Percentiles rank a stretch among this genome's conserved stretches.
Conservation (phyloP, 2,797 vertebrate species). For the Discoglossus pictus region DNA sequence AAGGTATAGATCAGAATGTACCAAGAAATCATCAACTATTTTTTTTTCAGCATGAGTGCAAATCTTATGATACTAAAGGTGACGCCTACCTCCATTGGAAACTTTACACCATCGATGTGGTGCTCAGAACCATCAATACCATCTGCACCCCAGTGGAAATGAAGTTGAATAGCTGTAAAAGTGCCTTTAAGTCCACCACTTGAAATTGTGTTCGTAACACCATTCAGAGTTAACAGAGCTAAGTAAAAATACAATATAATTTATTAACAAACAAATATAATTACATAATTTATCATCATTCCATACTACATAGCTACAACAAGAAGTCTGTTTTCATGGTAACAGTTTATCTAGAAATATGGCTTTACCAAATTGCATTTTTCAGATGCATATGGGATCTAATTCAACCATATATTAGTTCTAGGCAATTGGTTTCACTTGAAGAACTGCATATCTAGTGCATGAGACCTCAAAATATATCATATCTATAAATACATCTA, state of each 20-base stretch:
- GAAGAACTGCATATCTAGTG: no score
- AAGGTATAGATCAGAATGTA: no score
- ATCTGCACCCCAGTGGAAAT: constrained; percentile 38
- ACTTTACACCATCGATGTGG: constrained; percentile 19
- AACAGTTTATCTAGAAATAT: neutral
- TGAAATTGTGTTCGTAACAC: neutral
- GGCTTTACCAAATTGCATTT: neutral
- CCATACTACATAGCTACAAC: neutral
- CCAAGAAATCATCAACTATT: no score
- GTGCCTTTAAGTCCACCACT: constrained; percentile 29
- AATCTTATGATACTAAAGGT: no score
- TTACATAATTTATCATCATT: neutral
- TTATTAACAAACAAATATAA: no score
- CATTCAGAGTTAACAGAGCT: neutral
- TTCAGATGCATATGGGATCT: no score
- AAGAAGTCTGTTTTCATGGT: no score
- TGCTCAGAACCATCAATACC: constrained; percentile 27
- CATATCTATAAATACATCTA: no score
- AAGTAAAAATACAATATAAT: constrained; percentile 1
- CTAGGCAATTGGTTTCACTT: no score
- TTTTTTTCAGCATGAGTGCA: neutral
- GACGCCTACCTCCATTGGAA: constrained; percentile 30
- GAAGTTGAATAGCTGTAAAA: constrained; percentile 12
- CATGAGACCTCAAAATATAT: no score
- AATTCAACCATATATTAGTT: no score